Conservation (phyloP, 2,113 vertebrate genomes). For the Dromaius novaehollandiae region DNA sequence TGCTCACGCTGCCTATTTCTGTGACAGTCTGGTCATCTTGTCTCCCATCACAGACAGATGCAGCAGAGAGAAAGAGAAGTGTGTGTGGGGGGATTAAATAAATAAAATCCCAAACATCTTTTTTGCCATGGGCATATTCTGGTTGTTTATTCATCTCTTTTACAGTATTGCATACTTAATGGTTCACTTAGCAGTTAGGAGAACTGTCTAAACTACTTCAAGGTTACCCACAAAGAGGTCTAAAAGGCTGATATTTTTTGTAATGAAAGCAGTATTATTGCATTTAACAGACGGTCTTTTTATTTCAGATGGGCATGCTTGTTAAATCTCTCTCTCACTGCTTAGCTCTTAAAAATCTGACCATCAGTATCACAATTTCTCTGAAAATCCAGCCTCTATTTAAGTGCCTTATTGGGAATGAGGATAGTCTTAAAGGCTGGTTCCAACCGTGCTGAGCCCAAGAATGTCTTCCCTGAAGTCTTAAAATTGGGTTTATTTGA, state of each 20-base stretch:
- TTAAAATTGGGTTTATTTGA: background rate
- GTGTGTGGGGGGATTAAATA: fast-evolving
- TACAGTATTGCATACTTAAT: constrained; percentile 25
- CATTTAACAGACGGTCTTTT: background rate
- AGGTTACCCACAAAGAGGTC: background rate
- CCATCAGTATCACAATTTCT: background rate
- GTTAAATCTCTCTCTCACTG: background rate
- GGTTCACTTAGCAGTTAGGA: background rate
- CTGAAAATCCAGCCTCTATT: background rate
- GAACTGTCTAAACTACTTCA: background rate
- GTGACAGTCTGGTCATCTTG: background rate
- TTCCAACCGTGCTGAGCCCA: background rate
- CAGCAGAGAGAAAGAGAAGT: background rate
- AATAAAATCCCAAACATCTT: background rate
- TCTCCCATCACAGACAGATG: background rate
- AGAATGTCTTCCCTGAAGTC: background rate
- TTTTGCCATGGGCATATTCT: background rate
- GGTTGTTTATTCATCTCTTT: background rate
- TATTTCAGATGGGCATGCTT: background rate
- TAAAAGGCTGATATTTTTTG: background rate
- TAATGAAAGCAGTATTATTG: background rate
- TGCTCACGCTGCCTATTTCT: background rate
- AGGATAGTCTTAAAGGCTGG: background rate
- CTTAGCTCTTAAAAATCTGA: background rate
- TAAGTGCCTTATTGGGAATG: background rate